phyloP scores from a whole-genome alignment of 2,113 vertebrate genomes.

The Alectura lathami region DNA sequence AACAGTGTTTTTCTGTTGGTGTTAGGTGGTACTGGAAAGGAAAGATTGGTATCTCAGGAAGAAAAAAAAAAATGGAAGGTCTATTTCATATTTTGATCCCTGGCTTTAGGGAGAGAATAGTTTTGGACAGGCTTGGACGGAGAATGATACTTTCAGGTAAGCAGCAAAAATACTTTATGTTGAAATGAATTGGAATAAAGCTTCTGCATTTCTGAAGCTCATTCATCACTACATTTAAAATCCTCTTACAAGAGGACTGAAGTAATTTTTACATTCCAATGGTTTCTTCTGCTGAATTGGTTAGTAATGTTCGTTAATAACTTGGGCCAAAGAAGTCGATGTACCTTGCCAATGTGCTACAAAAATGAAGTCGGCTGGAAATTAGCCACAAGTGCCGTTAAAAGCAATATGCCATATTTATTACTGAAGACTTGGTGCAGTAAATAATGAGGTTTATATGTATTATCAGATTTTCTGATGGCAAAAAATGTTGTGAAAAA shows the following conservation, averaged over 20 bases:
- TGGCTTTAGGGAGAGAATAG: neutral
- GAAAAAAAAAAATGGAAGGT: neutral
- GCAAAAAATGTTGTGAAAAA: neutral
- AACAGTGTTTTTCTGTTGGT: neutral
- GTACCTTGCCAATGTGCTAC: constrained; percentile 6
- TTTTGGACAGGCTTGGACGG: neutral
- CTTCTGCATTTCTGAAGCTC: neutral
- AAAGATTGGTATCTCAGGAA: neutral
- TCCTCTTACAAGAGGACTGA: neutral
- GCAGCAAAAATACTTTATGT: neutral
- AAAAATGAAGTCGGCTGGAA: constrained; percentile 26
- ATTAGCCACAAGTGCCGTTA: constrained; percentile 10
- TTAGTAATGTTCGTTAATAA: constrained; percentile 31
- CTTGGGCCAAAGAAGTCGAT: neutral
- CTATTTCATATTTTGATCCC: neutral
- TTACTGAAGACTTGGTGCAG: neutral
- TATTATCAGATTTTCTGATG: constrained; percentile 27
- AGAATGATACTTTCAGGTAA: neutral
- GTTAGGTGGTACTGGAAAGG: neutral
- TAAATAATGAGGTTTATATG: neutral
- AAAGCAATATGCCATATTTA: constrained; percentile 34
- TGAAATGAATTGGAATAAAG: neutral
- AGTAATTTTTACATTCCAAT: neutral
- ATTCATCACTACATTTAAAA: neutral
- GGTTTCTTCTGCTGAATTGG: constrained; percentile 18